Base-by-base conservation (phyloP, 1,140 invertebrate species). In the Trichogramma pretiosum region DNA sequence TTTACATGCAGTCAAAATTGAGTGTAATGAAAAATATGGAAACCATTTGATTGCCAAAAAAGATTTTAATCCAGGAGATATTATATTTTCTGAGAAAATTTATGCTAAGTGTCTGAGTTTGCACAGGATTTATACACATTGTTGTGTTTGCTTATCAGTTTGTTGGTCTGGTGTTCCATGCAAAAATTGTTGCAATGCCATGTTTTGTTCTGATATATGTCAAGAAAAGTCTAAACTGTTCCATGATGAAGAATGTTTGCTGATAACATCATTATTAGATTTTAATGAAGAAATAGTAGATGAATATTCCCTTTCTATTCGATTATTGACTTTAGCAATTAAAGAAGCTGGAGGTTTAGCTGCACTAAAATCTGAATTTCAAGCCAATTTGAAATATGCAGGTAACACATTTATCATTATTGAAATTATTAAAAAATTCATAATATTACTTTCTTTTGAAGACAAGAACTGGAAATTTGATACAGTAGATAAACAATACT, bases 171-270 rank as follows among this genome's bases (percentile, higher is more conserved):
- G 76, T 50, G 66, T 81, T 45, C 82, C 83, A 41, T 87, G 84
- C 61, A 56, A 74, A 7, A 59, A 62, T 28, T 87, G 84, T 62
- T 75, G 74, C 16, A 69, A 73, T 65, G 74, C 75, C 5, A 66
- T 84, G 48, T 90, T 80, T 61, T 94, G 91, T 59, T 79, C 74
- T 53, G 65, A 76, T 35, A 61, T 75, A 41, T 93, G 91, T 65
- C 73, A 70, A 52, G 56, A 71, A 17, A 62, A 64, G n/a, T 80
- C 84, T 8, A 62, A 70, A n/a, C 61, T 65, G 5, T 85, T 80
- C 62, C 89, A 93, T 64, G 67, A 74, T 56, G 76, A 78, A 55
- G 89, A 93, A 73, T 93, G 89, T 65, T 58, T 68, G 2, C 63
- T 87, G 47, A 74, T 88, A 50, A 69, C 76, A 16, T 65, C 73